Percentiles rank a stretch among this genome's conserved stretches.
Conservation (phyloP, 2,888 invertebrate genomes). For the Alsophila aescularia region DNA sequence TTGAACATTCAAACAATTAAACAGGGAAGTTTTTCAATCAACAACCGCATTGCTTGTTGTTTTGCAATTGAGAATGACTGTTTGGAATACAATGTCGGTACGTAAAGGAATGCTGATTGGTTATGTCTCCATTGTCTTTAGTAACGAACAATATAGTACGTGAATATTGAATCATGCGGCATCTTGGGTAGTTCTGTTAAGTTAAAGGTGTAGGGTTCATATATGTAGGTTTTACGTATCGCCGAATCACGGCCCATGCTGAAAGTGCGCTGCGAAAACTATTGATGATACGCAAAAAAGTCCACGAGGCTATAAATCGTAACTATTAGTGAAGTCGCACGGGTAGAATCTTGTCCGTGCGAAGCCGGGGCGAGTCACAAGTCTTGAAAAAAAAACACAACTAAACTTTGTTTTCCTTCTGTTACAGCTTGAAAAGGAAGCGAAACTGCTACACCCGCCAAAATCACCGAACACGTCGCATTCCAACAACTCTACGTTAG, state of each 20-base stretch:
- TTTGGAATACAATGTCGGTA: slow-evolving; percentile 67
- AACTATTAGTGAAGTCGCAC: too few relatives aligned
- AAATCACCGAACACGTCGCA: slow-evolving; percentile 74
- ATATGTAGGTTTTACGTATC: background rate
- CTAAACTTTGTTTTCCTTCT: slow-evolving; percentile 24
- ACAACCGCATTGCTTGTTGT: slow-evolving; percentile 49
- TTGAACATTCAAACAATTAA: slow-evolving; percentile 41
- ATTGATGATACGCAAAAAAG: too few relatives aligned
- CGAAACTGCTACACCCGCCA: slow-evolving; percentile 73
- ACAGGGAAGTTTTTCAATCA: slow-evolving; percentile 49
- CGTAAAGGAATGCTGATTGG: slow-evolving; percentile 61
- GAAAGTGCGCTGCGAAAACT: too few relatives aligned
- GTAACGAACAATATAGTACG: slow-evolving; percentile 46
- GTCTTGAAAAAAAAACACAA: too few relatives aligned
- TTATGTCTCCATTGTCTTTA: slow-evolving; percentile 65
- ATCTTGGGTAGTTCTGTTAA: slow-evolving; percentile 23
- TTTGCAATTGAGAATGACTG: slow-evolving; percentile 45
- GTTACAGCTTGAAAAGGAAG: slow-evolving; percentile 82
- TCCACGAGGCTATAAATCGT: too few relatives aligned
- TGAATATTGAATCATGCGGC: slow-evolving; percentile 37
- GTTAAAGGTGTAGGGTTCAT: slow-evolving; percentile 17
- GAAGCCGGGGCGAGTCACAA: too few relatives aligned
- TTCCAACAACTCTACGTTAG: slow-evolving; percentile 78
- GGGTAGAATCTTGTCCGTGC: too few relatives aligned
- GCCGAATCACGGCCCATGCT: background rate